These are phyloP conservation scores for Heptranchias perlo DNA, from an alignment of 2,113 vertebrate genomes.

Conservation along the genomic window DNA sequence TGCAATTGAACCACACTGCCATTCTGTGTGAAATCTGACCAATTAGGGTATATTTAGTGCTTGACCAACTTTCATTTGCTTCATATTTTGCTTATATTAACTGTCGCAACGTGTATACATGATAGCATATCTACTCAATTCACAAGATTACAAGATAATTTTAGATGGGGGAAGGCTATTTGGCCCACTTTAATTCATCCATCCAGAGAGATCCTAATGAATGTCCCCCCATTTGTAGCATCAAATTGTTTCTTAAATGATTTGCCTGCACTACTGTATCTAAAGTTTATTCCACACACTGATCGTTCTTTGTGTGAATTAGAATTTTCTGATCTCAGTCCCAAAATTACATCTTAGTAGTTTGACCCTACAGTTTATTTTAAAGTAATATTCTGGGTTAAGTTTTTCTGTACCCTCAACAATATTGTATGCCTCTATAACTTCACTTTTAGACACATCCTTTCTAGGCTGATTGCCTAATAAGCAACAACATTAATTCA, in stretches of 20 bases:
- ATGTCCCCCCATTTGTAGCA: neutral
- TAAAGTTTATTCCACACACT: neutral
- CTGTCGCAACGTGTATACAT: neutral
- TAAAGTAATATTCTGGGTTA: neutral
- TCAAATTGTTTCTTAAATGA: too few species aligned
- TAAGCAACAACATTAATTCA: neutral
- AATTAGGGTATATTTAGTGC: neutral
- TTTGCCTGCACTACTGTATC: neutral
- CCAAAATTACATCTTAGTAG: neutral
- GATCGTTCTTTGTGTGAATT: neutral
- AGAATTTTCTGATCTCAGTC: neutral
- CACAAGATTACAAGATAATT: neutral
- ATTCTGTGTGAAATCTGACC: neutral
- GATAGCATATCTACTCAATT: neutral
- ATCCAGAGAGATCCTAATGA: neutral
- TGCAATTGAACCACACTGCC: neutral
- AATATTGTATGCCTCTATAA: neutral
- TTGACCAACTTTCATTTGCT: neutral
- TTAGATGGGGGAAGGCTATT: neutral
- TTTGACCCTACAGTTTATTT: neutral
- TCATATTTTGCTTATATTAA: neutral
- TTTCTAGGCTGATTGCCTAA: neutral
- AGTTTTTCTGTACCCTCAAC: neutral
- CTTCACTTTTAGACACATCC: neutral
- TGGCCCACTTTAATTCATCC: neutral